phyloP scores from a whole-genome alignment of 2,888 invertebrate genomes.

The Conus canariensis region DNA sequence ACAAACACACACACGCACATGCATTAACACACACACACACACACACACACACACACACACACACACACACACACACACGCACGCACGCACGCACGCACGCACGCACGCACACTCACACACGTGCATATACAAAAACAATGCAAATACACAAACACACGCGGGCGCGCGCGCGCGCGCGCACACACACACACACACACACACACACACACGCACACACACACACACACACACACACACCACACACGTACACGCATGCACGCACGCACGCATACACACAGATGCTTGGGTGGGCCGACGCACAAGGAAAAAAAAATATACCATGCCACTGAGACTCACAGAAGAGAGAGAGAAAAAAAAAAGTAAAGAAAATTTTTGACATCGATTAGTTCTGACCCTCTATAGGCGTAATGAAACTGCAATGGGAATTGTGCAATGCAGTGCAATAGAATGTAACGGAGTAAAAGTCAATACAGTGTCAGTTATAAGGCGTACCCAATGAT shows the following conservation, averaged over 20 bases:
- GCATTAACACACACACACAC: not conserved
- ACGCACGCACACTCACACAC: not conserved
- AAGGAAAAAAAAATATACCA: not conserved
- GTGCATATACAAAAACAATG: not conserved
- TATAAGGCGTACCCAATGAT: no score
- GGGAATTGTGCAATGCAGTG: no score
- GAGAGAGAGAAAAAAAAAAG: not conserved
- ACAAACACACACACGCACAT: not conserved
- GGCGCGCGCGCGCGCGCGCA: not conserved
- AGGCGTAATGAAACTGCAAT: no score
- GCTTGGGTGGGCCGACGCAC: not conserved
- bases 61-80: not conserved
- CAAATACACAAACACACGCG: not conserved
- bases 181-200: not conserved
- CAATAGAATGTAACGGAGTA: no score
- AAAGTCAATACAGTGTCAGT: no score
- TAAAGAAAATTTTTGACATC: no score
- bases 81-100: not conserved
- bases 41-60: slow-evolving; percentile 10
- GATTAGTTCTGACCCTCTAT: no score
- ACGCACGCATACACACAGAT: not conserved
- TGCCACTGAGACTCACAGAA: not conserved
- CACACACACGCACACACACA: not conserved
- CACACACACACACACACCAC: not conserved
- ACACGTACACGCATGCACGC: not conserved